phyloP scores from a whole-genome alignment of 2,113 vertebrate genomes.

The Choloepus hoffmanni region DNA sequence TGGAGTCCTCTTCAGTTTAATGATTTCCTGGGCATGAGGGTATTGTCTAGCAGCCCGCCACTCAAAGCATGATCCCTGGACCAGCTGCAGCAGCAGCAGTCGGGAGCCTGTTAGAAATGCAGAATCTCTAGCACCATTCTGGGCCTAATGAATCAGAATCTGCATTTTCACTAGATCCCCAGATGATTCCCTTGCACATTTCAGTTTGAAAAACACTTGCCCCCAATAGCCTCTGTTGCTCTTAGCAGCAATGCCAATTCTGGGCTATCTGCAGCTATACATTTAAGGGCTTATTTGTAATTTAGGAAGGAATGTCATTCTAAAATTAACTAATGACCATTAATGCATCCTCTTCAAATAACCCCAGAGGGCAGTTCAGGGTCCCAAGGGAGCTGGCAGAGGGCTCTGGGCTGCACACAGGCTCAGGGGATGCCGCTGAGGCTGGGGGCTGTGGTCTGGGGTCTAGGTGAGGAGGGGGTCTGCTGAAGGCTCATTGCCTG shows the following conservation, averaged over 20 bases:
- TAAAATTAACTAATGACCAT: neutral
- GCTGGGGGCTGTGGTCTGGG: neutral
- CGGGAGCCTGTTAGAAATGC: neutral
- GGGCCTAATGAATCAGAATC: neutral
- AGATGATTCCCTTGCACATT: rapidly evolving
- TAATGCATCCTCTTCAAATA: neutral
- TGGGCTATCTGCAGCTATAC: neutral
- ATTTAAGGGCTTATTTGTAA: neutral
- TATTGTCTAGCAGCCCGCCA: neutral
- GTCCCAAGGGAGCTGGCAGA: rapidly evolving
- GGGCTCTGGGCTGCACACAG: neutral
- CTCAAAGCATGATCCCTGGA: neutral
- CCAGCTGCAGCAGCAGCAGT: neutral
- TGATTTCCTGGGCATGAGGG: neutral
- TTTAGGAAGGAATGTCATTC: neutral
- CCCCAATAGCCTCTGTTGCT: rapidly evolving
- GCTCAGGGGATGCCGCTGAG: neutral
- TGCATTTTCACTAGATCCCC: neutral
- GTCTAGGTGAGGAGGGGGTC: neutral
- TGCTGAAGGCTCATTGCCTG: neutral
- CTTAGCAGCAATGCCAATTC: neutral
- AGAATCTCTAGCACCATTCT: neutral
- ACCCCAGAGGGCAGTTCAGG: neutral
- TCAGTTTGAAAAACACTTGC: neutral
- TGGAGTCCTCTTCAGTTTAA: neutral